phyloP scores from a whole-genome alignment of 2,113 vertebrate genomes.

The Hyperopisus bebe region DNA sequence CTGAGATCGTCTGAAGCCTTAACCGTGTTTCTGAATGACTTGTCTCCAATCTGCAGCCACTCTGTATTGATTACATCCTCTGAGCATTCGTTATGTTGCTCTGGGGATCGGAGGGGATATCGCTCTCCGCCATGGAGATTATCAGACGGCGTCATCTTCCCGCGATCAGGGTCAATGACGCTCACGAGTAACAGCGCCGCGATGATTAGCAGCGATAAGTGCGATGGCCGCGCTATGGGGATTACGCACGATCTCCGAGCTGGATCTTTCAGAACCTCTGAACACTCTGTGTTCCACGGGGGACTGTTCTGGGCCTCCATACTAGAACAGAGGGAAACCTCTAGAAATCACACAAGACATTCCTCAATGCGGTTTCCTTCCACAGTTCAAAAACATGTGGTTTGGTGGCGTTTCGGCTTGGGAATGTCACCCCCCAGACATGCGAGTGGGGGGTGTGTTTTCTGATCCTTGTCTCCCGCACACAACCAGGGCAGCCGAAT shows the following conservation, averaged over 20 bases:
- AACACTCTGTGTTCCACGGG: background rate
- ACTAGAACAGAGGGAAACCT: background rate
- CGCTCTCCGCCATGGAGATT: background rate
- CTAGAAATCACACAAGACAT: background rate
- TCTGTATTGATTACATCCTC: background rate
- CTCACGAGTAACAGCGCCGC: background rate
- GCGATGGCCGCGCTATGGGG: background rate
- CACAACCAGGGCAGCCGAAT: background rate
- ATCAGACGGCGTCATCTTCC: conserved; percentile 12
- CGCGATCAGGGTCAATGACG: background rate
- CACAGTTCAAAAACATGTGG: background rate
- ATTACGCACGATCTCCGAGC: background rate
- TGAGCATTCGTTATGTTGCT: background rate
- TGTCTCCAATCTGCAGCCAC: background rate
- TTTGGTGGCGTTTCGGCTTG: background rate
- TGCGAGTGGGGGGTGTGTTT: background rate
- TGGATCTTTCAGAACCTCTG: background rate
- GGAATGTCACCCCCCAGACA: background rate
- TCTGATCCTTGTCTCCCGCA: background rate
- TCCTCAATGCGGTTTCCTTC: background rate
- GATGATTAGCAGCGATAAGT: background rate
- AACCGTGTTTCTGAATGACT: background rate
- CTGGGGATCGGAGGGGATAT: background rate
- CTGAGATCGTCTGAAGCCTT: background rate
- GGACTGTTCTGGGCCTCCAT: background rate